A percentile compares a stretch with the other conserved stretches of the same genome.
phyloP scores from a whole-genome alignment of 2,797 vertebrate species.

The Paramormyrops hopkinsi region DNA sequence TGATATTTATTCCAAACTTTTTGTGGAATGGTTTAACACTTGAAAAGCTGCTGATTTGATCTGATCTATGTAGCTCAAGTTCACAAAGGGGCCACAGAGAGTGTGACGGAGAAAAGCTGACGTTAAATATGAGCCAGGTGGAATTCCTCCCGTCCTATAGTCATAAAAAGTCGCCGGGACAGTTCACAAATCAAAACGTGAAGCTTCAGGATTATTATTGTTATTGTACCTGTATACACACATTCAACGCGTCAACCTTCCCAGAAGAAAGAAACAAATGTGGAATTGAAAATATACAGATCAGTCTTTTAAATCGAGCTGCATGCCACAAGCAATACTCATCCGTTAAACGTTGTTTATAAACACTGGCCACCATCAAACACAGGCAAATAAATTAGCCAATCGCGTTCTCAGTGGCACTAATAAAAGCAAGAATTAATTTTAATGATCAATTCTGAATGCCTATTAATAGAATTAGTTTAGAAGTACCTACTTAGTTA shows the following conservation, averaged over 20 bases:
- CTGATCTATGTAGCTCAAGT: constrained; percentile 51
- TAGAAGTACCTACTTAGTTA: neutral
- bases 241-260: constrained; percentile 57
- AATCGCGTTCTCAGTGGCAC: neutral
- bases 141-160: constrained; percentile 63
- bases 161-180: constrained; percentile 64
- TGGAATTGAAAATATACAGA: constrained; percentile 49
- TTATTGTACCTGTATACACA: constrained; percentile 67
- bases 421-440: neutral
- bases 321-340: constrained; percentile 33
- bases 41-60: constrained; percentile 44
- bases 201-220: constrained; percentile 65
- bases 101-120: constrained; percentile 53
- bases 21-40: constrained; percentile 34
- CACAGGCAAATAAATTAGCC: neutral
- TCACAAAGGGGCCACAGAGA: constrained; percentile 53
- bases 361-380: neutral
- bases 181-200: constrained; percentile 71
- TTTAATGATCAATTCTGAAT: neutral
- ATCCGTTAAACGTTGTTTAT: neutral
- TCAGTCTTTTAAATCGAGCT: constrained; percentile 41
- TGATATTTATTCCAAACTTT: constrained; percentile 1
- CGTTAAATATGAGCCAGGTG: constrained; percentile 67
- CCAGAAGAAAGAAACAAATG: neutral
- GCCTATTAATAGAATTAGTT: neutral